A percentile compares a stretch with the other conserved stretches of the same genome.
phyloP scores from a whole-genome alignment of 2,113 vertebrate species.

The Myxocyprinus asiaticus region DNA sequence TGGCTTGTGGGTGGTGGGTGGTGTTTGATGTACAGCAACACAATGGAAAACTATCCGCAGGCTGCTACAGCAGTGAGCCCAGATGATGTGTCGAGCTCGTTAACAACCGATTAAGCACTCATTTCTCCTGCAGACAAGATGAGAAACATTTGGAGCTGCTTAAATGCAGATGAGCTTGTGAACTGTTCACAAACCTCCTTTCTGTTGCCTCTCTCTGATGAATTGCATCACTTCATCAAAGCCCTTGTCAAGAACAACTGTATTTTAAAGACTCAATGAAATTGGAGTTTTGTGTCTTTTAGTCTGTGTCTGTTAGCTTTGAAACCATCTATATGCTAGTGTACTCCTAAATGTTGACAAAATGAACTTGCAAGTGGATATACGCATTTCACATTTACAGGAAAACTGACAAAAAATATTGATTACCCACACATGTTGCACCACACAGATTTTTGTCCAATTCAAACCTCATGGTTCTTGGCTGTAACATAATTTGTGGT shows the following conservation, averaged over 20 bases:
- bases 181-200: neutral
- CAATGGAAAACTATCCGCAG: neutral
- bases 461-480: too few species aligned
- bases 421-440: too few species aligned
- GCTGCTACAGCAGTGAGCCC: neutral
- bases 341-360: too few species aligned
- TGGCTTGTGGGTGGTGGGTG: conserved; percentile 13
- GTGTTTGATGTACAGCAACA: conserved; percentile 3
- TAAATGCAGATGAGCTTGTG: neutral
- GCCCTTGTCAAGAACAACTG: neutral
- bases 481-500: too few species aligned
- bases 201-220: neutral
- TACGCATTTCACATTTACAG: too few species aligned
- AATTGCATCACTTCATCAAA: neutral
- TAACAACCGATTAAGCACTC: neutral
- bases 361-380: too few species aligned
- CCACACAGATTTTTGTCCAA: too few species aligned
- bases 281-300: too few species aligned
- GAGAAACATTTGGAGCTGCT: neutral
- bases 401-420: too few species aligned
- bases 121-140: neutral
- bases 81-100: conserved; percentile 7
- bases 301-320: too few species aligned
- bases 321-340: too few species aligned
- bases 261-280: neutral